Conservation (phyloP, 2,797 vertebrate genomes). For the Urophycis tenuis region DNA sequence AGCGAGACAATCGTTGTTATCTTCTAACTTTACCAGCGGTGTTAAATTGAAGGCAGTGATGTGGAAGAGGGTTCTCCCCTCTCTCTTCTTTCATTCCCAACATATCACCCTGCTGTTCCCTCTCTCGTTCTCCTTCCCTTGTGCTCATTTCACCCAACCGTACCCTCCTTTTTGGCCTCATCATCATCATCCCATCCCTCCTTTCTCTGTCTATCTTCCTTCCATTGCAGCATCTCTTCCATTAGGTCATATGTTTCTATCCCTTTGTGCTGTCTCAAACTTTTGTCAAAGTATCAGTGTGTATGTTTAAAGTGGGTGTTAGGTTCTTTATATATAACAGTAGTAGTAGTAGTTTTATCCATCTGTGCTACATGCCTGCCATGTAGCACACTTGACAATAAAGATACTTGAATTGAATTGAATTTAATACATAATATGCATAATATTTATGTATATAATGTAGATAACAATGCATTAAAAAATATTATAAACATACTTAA, state of each 20-base stretch:
- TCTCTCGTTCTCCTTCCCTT: conserved; percentile 36
- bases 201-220: neutral
- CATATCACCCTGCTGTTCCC: conserved; percentile 34
- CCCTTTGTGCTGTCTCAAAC: no score
- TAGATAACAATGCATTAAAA: no score
- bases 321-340: neutral
- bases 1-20: conserved; percentile 67
- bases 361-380: no score
- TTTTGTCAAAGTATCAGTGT: conserved; percentile 13
- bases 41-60: conserved; percentile 77
- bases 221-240: conserved; percentile 12
- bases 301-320: neutral
- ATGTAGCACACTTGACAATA: no score
- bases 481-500: no score
- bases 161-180: conserved; percentile 35
- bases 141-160: conserved; percentile 18
- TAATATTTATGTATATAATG: no score
- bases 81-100: conserved; percentile 56
- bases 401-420: no score
- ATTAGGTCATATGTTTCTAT: conserved; percentile 5
- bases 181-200: conserved; percentile 31
- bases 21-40: conserved; percentile 72
- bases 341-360: no score
- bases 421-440: no score
- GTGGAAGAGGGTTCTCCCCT: conserved; percentile 68